Conservation (phyloP, 2,888 invertebrate species). For the Artemia sinica region DNA sequence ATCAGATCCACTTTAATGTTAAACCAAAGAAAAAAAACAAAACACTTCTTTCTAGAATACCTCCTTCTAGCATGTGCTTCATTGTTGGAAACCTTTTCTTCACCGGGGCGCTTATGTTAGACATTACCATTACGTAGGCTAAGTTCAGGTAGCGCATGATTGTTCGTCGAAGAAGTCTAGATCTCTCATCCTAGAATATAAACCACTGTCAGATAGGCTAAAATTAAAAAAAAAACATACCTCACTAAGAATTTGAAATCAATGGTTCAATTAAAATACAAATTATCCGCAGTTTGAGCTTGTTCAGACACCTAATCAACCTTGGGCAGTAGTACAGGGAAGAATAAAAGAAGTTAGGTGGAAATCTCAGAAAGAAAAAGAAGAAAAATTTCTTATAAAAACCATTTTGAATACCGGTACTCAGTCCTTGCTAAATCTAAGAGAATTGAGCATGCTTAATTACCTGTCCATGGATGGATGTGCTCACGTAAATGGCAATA, state of each 20-base stretch:
- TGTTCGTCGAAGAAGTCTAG: constrained; percentile 60
- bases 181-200: constrained; percentile 47
- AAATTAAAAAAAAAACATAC: constrained; percentile 11
- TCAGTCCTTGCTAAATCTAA: no score
- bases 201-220: constrained; percentile 4
- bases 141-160: constrained; percentile 65
- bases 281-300: no score
- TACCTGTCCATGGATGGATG: constrained; percentile 57
- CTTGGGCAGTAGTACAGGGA: no score
- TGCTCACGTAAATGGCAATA: constrained; percentile 65
- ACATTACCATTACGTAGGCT: constrained; percentile 68
- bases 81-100: constrained; percentile 73
- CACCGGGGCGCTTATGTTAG: constrained; percentile 68
- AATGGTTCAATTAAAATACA: not conserved
- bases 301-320: no score
- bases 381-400: no score
- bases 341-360: no score
- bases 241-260: constrained; percentile 15
- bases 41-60: constrained; percentile 25
- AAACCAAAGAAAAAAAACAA: no score
- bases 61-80: constrained; percentile 61
- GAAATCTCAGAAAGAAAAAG: no score
- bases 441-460: not conserved
- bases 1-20: no score
- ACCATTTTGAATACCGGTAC: no score